Percentiles rank a stretch among this genome's conserved stretches.
These are phyloP conservation scores for Phainopepla nitens DNA, from an alignment of 2,113 vertebrate genomes.

Conservation along the genomic window DNA sequence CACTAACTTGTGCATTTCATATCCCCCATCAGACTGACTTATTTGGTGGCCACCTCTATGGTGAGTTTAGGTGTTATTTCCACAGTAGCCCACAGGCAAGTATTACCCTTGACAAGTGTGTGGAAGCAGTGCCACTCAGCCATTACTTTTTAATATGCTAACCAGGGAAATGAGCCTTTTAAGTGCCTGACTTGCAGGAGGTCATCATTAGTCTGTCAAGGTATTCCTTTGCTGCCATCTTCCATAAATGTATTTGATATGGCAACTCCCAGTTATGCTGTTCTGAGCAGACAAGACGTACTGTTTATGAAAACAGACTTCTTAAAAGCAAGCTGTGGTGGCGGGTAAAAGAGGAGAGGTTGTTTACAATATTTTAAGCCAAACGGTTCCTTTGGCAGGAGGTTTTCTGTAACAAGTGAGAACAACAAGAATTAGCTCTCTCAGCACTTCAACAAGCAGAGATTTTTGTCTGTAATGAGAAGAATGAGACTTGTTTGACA, in stretches of 20 bases:
- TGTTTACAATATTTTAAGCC: slow-evolving; percentile 37
- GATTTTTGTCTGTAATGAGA: slow-evolving; percentile 49
- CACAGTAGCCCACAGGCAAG: neutral
- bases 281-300: neutral
- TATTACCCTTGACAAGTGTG: neutral
- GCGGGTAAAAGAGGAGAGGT: neutral
- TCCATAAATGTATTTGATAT: neutral
- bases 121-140: neutral
- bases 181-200: slow-evolving; percentile 2
- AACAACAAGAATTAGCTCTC: slow-evolving; percentile 26
- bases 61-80: neutral
- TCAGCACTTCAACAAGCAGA: slow-evolving; percentile 8
- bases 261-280: neutral
- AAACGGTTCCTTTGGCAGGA: slow-evolving; percentile 39
- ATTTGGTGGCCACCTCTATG: neutral
- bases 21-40: neutral
- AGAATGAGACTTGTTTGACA: slow-evolving; percentile 44
- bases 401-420: slow-evolving; percentile 23
- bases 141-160: slow-evolving; percentile 4
- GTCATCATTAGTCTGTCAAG: slow-evolving; percentile 37
- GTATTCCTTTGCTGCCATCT: neutral
- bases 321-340: slow-evolving; percentile 21
- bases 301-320: slow-evolving; percentile 39
- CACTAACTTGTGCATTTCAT: neutral
- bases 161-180: neutral